Evolutionary conservation across 2,113 vertebrate species (phyloP), one percentile per base, ranked within the genome.

Genomic region (Emydocephalus ijimae): DNA sequence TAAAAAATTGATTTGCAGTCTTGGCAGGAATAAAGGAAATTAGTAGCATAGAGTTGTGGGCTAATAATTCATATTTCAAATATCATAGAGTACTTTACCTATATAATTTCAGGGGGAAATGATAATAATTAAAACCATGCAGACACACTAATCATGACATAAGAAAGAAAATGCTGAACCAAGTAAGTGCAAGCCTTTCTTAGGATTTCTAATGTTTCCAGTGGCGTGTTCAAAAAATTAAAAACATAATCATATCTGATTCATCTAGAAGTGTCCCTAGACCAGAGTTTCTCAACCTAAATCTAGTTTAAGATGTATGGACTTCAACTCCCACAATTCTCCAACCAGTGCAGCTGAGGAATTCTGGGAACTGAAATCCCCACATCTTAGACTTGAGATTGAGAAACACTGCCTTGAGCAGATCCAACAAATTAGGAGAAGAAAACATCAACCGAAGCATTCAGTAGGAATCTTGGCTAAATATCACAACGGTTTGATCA

Each of bases 51-150:
- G 96, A 96, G 97, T 97, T 98, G 95, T 96, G 97, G 97, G 97
- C 97, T 97, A 98, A 97, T 98, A 98, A 98, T 98, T 97, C 97
- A 97, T 96, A 97, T 97, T 98, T 98, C 93, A 90, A 98, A 98
- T 98, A 97, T 97, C 97, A 97, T 94, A 92, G 96, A 97, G 94
- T 95, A 93, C 95, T 96, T 96, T 97, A 97, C 96, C 97, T 97
- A 92, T 98, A 97, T 98, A 97, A 98, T 98, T 98, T 98, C 96
- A 96, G 95, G 94, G 96, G 85, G 96, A 97, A 97, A 98, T 97
- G 97, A 98, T 97, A 98, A 97, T 98, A 98, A 98, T 98, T 98
- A 98, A 98, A 97, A 97, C 96, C 96, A 97, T 96, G 97, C 97
- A 97, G 97, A 97, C 96, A 97, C 97, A 96, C 96, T 96, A 97